A percentile compares a stretch with the other conserved stretches of the same genome.
These are phyloP conservation scores for Caretta caretta DNA, from an alignment of 2,113 vertebrate genomes.

Conservation along the genomic window DNA sequence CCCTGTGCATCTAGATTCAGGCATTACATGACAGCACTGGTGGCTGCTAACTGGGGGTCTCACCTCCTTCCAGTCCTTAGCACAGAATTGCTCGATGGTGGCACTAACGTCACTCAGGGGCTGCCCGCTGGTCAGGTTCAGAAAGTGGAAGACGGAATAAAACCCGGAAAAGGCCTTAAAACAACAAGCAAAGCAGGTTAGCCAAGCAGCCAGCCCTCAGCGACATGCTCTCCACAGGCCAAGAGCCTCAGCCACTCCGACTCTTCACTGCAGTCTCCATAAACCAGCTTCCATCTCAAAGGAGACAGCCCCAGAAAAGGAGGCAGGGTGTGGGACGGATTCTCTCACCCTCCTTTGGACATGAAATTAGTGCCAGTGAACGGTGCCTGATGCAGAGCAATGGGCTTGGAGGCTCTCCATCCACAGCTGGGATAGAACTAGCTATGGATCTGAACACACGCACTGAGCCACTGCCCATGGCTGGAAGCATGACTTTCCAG, in stretches of 20 bases:
- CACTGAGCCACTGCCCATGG: background rate
- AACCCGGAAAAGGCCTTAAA: conserved; percentile 82
- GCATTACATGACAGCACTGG: background rate
- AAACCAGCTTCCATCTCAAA: background rate
- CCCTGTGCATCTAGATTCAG: rapidly evolving
- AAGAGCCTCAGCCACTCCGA: rapidly evolving
- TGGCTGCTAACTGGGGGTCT: background rate
- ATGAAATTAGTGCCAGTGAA: background rate
- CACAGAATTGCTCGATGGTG: conserved; percentile 77
- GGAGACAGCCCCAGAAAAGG: rapidly evolving
- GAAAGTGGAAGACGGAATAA: conserved; percentile 79
- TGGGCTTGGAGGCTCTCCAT: background rate
- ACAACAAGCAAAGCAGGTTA: background rate
- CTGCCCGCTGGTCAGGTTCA: conserved; percentile 80
- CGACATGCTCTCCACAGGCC: background rate
- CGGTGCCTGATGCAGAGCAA: background rate
- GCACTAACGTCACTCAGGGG: conserved; percentile 51
- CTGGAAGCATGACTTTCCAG: background rate
- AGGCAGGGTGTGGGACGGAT: background rate
- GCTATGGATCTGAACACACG: background rate
- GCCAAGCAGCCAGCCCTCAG: background rate
- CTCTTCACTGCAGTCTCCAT: rapidly evolving
- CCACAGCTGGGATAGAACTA: background rate
- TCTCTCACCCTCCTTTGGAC: background rate
- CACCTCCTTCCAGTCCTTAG: conserved; percentile 78